Evolutionary conservation across 2,888 invertebrate genomes (phyloP), one percentile per base, ranked within the genome.

Genomic region (Orchestes rusci): DNA sequence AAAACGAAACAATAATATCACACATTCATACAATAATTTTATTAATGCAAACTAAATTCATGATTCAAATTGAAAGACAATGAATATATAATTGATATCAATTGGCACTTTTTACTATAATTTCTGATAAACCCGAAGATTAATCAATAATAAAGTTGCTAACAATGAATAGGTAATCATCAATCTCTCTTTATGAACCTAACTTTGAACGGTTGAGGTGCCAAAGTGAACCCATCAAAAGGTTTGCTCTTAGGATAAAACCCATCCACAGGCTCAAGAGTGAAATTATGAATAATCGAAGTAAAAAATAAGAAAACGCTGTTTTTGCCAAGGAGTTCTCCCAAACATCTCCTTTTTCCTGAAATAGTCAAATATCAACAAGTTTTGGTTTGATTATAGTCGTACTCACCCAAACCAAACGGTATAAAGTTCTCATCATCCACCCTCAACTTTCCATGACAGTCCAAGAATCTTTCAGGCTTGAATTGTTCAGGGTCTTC

Each of bases 361-460:
- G 23, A 10, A 23, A 23, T n/a, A n/a, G 10, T 10, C 23, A 23
- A 23, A 23, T 23, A 23, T 23, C 10, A 5, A 23, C 10, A 10
- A 23, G 5, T 23, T 5, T 10, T 10, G 23, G 10, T 10, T 23
- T 23, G 10, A 23, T n/a, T n/a, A n/a, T n/a, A n/a, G n/a, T n/a
- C n/a, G n/a, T n/a, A n/a, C n/a, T n/a, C 10, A 23, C n/a, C n/a
- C 60, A 75, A 67, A 48, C 84, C 83, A 59, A 84, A 85, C 7
- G 77, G 73, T 45, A 78, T 73, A 56, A 77, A n/a, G 59, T 42
- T 12, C 8, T 12, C n/a, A n/a, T n/a, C n/a, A n/a, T n/a, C n/a
- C n/a, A n/a, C n/a, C n/a, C n/a, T n/a, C n/a, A 69, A 44, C 38
- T 61, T 59, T 29, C 67, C 67, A 17, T 64, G 49, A 0, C 57